A percentile compares a stretch with the other conserved stretches of the same genome.
Conservation (phyloP, 2,113 vertebrate species). For the Erythrocercus mccallii region DNA sequence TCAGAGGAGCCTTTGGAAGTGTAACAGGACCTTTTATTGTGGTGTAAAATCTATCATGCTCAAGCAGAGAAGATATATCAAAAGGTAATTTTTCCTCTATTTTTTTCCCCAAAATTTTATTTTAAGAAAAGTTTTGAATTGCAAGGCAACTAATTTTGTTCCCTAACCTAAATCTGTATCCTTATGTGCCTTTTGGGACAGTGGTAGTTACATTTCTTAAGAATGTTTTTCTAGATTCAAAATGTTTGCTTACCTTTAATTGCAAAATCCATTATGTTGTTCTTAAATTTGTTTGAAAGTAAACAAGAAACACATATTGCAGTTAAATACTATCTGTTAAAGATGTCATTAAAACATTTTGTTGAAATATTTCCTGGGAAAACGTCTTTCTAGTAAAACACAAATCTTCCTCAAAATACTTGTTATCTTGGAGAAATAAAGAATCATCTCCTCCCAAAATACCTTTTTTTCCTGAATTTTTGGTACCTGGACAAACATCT, state of each 20-base stretch:
- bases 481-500: rapidly evolving
- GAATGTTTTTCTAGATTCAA: not conserved
- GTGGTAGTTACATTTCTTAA: not conserved
- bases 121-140: not conserved
- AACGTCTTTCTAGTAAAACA: not conserved
- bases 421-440: not conserved
- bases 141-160: not conserved
- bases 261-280: not conserved
- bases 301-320: not conserved
- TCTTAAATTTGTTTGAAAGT: not conserved
- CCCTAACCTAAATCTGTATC: not conserved
- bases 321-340: not conserved
- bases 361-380: not conserved
- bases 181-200: not conserved
- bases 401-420: not conserved
- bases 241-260: not conserved
- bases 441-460: rapidly evolving
- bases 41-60: not conserved
- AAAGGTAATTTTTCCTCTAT: not conserved
- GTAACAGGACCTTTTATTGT: not conserved
- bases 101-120: rapidly evolving
- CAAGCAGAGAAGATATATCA: not conserved
- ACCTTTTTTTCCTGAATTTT: not conserved
- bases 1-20: not conserved
- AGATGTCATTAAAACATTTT: not conserved